Evolutionary conservation across 2,113 vertebrate species (phyloP).

Genomic region (Sorex fumeus): DNA sequence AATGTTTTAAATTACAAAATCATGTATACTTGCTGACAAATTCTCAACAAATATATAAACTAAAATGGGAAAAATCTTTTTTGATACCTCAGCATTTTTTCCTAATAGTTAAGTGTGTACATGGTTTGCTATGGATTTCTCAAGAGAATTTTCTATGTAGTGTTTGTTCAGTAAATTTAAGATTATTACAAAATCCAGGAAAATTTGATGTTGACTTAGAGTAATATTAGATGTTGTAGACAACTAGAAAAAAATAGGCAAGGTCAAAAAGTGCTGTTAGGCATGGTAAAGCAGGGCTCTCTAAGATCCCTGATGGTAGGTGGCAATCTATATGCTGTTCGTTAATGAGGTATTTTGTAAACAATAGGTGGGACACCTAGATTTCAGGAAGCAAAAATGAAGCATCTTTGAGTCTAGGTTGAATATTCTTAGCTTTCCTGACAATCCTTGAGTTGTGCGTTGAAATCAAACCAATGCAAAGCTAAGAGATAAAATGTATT

Average conservation of each 20-base stretch:
- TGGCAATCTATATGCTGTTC: not conserved
- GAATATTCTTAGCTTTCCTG: slow-evolving; percentile 64
- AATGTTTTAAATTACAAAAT: slow-evolving; percentile 23
- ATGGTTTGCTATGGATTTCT: not conserved
- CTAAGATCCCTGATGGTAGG: not conserved
- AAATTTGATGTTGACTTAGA: slow-evolving; percentile 54
- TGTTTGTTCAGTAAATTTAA: slow-evolving; percentile 5
- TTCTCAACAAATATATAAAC: slow-evolving; percentile 38
- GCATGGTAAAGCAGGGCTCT: not conserved
- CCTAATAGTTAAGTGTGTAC: not conserved
- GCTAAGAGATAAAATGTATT: slow-evolving; percentile 24
- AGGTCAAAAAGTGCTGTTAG: not conserved
- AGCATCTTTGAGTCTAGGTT: slow-evolving; percentile 24
- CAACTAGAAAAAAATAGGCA: not conserved
- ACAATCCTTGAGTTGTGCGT: slow-evolving; percentile 21
- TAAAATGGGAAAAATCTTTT: slow-evolving; percentile 17
- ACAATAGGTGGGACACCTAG: not conserved
- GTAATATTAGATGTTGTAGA: not conserved
- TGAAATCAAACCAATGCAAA: slow-evolving; percentile 62
- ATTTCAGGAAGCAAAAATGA: not conserved
- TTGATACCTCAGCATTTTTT: not conserved
- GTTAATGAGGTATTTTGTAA: slow-evolving; percentile 14
- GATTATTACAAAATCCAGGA: slow-evolving; percentile 11
- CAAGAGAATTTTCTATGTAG: slow-evolving; percentile 45
- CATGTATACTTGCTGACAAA: slow-evolving; percentile 20